Conservation (phyloP, 2,113 vertebrate genomes). For the Morone saxatilis region DNA sequence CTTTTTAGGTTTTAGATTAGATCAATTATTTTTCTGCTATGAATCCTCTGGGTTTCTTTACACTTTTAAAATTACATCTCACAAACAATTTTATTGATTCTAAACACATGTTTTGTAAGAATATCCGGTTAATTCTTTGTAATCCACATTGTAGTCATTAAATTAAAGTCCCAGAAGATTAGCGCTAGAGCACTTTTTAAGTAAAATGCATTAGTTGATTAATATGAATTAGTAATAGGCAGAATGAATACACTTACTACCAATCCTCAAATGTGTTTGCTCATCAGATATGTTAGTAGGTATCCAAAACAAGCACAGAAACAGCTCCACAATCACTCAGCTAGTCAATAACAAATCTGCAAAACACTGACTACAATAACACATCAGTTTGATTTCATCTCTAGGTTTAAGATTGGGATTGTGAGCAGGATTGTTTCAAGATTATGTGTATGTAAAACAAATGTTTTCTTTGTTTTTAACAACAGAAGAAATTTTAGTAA, state of each 20-base stretch:
- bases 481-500: not conserved
- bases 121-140: not conserved
- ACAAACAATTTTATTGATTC: not conserved
- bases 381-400: not conserved
- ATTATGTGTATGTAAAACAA: not conserved
- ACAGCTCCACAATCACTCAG: not conserved
- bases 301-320: not conserved
- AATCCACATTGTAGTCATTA: too few species aligned
- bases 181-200: not conserved
- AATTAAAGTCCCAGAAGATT: not conserved
- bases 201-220: not conserved
- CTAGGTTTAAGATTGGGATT: not conserved
- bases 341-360: not conserved
- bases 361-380: not conserved
- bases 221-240: not conserved
- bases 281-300: not conserved
- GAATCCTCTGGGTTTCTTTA: not conserved
- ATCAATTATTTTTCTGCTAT: not conserved
- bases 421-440: not conserved
- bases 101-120: not conserved
- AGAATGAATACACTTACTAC: not conserved
- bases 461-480: not conserved
- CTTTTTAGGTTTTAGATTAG: slow-evolving; percentile 17
- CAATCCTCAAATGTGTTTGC: not conserved
- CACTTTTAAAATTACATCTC: not conserved